These are phyloP conservation scores for Chorisops tibialis DNA, from an alignment of 2,888 invertebrate species.

Conservation along the genomic window DNA sequence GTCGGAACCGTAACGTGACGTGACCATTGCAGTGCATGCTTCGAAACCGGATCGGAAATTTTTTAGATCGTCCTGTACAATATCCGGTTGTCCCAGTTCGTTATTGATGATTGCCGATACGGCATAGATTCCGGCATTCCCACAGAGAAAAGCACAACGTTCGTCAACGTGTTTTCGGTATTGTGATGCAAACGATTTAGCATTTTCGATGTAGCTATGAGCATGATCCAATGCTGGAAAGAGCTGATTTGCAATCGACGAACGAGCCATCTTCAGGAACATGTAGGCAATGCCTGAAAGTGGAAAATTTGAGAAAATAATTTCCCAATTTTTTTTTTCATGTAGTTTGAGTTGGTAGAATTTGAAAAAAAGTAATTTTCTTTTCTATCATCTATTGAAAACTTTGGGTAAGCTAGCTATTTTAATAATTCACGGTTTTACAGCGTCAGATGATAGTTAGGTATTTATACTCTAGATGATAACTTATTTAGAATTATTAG, in stretches of 20 bases:
- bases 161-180: constrained; percentile 55
- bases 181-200: constrained; percentile 56
- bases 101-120: constrained; percentile 63
- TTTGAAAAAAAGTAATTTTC: too few species aligned
- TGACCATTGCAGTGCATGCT: constrained; percentile 55
- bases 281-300: constrained; percentile 68
- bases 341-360: too few species aligned
- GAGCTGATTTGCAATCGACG: constrained; percentile 49
- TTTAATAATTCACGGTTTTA: too few species aligned
- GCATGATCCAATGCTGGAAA: constrained; percentile 60
- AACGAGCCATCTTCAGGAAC: constrained; percentile 67
- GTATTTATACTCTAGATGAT: too few species aligned
- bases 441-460: too few species aligned
- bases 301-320: not conserved
- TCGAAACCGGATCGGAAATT: constrained; percentile 48
- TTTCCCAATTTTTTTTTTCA: too few species aligned
- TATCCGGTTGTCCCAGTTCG: constrained; percentile 51
- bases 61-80: constrained; percentile 48
- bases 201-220: constrained; percentile 61
- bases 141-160: constrained; percentile 71
- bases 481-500: too few species aligned
- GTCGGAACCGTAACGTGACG: constrained; percentile 69
- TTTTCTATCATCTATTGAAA: too few species aligned
- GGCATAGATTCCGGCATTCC: constrained; percentile 74
- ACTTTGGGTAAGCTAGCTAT: too few species aligned